phyloP scores from a whole-genome alignment of 1,140 invertebrate species.

The Pseudachorutes palmiensis region DNA sequence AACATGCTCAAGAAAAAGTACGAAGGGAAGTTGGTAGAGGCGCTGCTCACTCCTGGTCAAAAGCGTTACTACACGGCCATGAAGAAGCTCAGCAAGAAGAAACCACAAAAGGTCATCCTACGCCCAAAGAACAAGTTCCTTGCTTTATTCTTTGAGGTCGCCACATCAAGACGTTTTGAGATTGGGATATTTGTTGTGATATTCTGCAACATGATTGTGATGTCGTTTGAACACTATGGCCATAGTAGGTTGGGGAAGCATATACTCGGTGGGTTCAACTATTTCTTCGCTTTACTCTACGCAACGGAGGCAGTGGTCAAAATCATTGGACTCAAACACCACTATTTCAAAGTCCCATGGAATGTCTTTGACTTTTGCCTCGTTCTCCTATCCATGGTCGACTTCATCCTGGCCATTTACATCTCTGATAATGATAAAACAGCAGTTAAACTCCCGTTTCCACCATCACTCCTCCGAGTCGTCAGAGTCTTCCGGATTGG shows the following conservation, averaged over 20 bases:
- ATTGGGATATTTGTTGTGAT: slow-evolving; percentile 90
- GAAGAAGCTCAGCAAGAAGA: slow-evolving; percentile 91
- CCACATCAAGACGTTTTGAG: slow-evolving; percentile 88
- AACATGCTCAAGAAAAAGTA: slow-evolving; percentile 95
- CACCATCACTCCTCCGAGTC: slow-evolving; percentile 82
- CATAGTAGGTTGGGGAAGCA: slow-evolving; percentile 82
- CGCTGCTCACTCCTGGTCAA: slow-evolving; percentile 93
- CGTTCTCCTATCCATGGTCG: slow-evolving; percentile 78
- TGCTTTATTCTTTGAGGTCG: slow-evolving; percentile 91
- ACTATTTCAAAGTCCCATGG: slow-evolving; percentile 93
- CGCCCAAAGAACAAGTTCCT: slow-evolving; percentile 85
- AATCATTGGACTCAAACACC: slow-evolving; percentile 81
- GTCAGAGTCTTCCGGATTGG: slow-evolving; percentile 92
- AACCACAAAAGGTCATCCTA: slow-evolving; percentile 93
- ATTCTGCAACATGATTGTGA: slow-evolving; percentile 92
- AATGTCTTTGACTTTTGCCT: slow-evolving; percentile 91
- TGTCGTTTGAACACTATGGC: slow-evolving; percentile 91
- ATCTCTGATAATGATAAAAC: slow-evolving; percentile 85
- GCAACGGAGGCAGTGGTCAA: slow-evolving; percentile 87
- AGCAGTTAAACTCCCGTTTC: slow-evolving; percentile 85
- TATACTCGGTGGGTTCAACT: slow-evolving; percentile 86
- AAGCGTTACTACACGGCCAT: slow-evolving; percentile 96
- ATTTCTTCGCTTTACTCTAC: slow-evolving; percentile 92
- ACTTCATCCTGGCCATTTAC: slow-evolving; percentile 78
- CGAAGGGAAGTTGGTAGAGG: slow-evolving; percentile 90